phyloP scores from a whole-genome alignment of 2,888 invertebrate species.

The Drosophila nr. medialis region DNA sequence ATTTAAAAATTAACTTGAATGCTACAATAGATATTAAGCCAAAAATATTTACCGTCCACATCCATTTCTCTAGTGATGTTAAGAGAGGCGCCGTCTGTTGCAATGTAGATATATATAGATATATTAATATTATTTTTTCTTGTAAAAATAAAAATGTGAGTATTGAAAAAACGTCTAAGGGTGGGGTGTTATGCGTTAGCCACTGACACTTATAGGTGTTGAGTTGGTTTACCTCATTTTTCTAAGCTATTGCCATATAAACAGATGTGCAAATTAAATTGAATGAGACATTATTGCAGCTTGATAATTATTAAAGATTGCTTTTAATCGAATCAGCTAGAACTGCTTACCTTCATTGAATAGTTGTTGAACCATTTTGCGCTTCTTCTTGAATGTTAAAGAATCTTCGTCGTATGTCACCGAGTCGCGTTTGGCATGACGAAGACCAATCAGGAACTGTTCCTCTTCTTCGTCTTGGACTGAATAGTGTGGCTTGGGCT shows the following conservation, averaged over 20 bases:
- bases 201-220: constrained; percentile 66
- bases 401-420: constrained; percentile 88
- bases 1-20: neutral
- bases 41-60: constrained; percentile 85
- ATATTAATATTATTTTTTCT: neutral
- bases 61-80: constrained; percentile 89
- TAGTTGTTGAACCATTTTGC: constrained; percentile 88
- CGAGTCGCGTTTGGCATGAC: constrained; percentile 85
- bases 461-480: constrained; percentile 87
- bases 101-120: constrained; percentile 59
- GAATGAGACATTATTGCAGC: constrained; percentile 42
- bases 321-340: neutral
- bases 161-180: constrained; percentile 17
- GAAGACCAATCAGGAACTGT: constrained; percentile 86
- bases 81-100: constrained; percentile 89
- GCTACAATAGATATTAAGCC: neutral
- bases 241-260: constrained; percentile 85
- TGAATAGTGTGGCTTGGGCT: constrained; percentile 85
- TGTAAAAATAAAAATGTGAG: neutral
- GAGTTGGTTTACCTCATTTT: constrained; percentile 81
- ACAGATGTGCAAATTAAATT: constrained; percentile 65
- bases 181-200: constrained; percentile 69
- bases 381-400: constrained; percentile 89
- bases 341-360: constrained; percentile 85
- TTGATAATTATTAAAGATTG: constrained; percentile 13